phyloP scores from a whole-genome alignment of 1,140 invertebrate species.

The Daktulosphaira vitifoliae region DNA sequence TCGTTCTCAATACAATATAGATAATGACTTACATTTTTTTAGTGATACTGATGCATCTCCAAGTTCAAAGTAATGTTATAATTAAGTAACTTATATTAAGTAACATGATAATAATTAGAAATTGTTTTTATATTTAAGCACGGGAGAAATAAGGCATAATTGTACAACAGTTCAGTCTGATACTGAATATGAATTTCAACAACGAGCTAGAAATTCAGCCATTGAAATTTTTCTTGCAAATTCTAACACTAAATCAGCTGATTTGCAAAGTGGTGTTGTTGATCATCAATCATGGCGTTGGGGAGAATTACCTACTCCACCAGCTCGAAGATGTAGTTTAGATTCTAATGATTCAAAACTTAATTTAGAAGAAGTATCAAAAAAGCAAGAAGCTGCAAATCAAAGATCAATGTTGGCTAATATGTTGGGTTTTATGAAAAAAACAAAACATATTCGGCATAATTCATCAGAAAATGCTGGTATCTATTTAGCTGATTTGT shows the following conservation, averaged over 20 bases:
- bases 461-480: conserved; percentile 52
- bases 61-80: conserved; percentile 40
- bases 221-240: conserved; percentile 42
- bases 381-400: conserved; percentile 44
- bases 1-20: conserved; percentile 16
- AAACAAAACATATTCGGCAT: conserved; percentile 58
- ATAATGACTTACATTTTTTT: conserved; percentile 70
- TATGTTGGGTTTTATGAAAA: conserved; percentile 89
- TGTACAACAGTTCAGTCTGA: conserved; percentile 79
- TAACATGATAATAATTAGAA: neutral
- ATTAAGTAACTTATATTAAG: neutral
- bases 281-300: conserved; percentile 68
- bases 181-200: conserved; percentile 78
- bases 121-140: conserved; percentile 44
- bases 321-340: conserved; percentile 16
- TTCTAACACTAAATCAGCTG: conserved; percentile 37
- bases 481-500: conserved; percentile 88
- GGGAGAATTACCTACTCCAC: conserved; percentile 78
- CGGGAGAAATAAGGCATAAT: conserved; percentile 57
- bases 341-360: conserved; percentile 15
- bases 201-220: conserved; percentile 44
- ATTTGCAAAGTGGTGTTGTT: conserved; percentile 43
- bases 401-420: conserved; percentile 73
- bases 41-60: conserved; percentile 80
- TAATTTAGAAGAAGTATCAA: conserved; percentile 23